Conservation (phyloP, 2,888 invertebrate species). For the Andrena haemorrhoa region DNA sequence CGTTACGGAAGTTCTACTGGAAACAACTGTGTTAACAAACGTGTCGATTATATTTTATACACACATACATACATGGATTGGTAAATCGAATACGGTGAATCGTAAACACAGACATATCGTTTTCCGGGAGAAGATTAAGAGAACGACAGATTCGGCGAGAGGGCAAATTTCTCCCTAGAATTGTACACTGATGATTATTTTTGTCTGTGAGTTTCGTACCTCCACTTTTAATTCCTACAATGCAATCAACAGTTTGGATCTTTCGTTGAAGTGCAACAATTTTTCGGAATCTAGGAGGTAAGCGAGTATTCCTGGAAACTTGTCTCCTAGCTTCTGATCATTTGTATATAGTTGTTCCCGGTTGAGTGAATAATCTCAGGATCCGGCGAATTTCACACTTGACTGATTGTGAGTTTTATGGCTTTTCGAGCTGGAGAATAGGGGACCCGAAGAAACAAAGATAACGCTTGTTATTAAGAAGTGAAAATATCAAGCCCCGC, state of each 20-base stretch:
- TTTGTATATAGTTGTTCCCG: too few relatives aligned
- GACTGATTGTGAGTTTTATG: too few relatives aligned
- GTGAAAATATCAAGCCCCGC: too few relatives aligned
- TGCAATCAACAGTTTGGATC: background rate
- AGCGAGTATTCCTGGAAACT: too few relatives aligned
- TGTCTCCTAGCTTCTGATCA: too few relatives aligned
- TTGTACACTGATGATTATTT: background rate
- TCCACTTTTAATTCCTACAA: background rate
- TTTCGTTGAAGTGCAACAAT: background rate
- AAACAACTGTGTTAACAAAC: slow-evolving; percentile 16
- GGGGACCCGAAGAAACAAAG: too few relatives aligned
- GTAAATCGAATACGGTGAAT: slow-evolving; percentile 34
- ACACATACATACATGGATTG: slow-evolving; percentile 2
- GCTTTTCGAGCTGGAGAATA: too few relatives aligned
- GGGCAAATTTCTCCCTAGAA: slow-evolving; percentile 13
- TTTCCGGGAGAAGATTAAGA: slow-evolving; percentile 17
- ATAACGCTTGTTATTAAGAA: too few relatives aligned
- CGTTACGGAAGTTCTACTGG: slow-evolving; percentile 8
- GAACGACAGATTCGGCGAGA: slow-evolving; percentile 27
- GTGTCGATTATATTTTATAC: slow-evolving; percentile 19
- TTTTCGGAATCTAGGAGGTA: background rate
- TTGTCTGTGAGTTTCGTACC: background rate
- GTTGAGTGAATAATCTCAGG: too few relatives aligned
- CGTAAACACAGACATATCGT: slow-evolving; percentile 19
- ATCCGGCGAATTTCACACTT: too few relatives aligned